A percentile compares a stretch with the other conserved stretches of the same genome.
These are phyloP conservation scores for Galbula dea DNA, from an alignment of 2,113 vertebrate species.

Conservation along the genomic window DNA sequence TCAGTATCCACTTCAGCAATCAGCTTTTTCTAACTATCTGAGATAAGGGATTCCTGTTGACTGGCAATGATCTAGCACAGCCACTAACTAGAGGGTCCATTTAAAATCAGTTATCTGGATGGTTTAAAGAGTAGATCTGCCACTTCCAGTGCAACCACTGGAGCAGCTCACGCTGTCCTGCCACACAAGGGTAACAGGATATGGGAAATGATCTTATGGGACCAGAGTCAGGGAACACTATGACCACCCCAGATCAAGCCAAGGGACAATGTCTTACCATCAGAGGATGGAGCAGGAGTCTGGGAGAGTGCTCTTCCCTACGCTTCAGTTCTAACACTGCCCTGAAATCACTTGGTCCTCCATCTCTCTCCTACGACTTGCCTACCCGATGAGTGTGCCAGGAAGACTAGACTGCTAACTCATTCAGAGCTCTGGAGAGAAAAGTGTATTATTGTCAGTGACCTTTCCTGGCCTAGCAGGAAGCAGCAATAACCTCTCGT, in stretches of 20 bases:
- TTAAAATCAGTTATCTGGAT: not conserved
- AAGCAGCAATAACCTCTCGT: not conserved
- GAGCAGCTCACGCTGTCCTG: not conserved
- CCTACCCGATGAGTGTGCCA: not conserved
- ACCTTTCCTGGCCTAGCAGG: constrained; percentile 19
- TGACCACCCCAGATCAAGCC: not conserved
- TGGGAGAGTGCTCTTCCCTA: not conserved
- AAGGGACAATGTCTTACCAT: not conserved
- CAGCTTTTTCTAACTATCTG: not conserved
- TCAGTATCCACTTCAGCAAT: not conserved
- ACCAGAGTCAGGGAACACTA: not conserved
- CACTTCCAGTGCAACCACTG: not conserved
- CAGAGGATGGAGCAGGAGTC: not conserved
- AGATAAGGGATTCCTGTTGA: not conserved
- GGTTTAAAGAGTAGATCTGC: not conserved
- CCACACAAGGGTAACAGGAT: not conserved
- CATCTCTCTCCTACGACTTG: not conserved
- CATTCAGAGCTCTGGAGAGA: not conserved
- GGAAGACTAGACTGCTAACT: not conserved
- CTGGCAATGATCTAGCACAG: not conserved
- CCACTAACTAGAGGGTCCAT: not conserved
- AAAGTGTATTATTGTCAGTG: not conserved
- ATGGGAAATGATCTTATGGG: not conserved
- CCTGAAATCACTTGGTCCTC: not conserved
- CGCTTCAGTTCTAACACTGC: not conserved